Conservation (phyloP, 2,888 invertebrate species). For the Pegoplata infirma region DNA sequence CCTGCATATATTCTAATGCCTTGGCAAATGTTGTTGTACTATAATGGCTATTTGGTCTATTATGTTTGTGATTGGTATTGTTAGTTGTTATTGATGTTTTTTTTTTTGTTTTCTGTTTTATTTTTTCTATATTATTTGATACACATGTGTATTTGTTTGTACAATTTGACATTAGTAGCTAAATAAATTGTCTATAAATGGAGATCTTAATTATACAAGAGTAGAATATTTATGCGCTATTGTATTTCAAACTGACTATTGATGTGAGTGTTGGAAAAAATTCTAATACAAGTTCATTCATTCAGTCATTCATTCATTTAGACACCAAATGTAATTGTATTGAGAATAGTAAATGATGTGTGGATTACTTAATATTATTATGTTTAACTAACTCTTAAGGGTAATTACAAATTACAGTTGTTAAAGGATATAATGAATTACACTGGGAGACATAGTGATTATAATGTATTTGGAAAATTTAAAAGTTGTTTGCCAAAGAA, state of each 20-base stretch:
- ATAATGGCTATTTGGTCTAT: conserved; percentile 19
- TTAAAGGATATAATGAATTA: no score
- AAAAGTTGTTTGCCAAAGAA: no score
- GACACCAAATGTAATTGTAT: conserved; percentile 3
- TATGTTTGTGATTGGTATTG: conserved; percentile 2
- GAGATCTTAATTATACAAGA: conserved; percentile 42
- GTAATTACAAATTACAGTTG: no score
- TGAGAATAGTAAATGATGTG: conserved; percentile 2
- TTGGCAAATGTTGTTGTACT: conserved; percentile 17
- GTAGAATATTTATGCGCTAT: conserved; percentile 29
- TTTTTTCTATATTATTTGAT: no score
- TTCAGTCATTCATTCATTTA: background rate
- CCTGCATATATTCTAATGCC: background rate
- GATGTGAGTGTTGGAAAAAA: background rate
- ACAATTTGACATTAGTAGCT: conserved; percentile 22
- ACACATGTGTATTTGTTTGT: background rate
- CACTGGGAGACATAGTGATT: no score
- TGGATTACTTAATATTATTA: background rate
- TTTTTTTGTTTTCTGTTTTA: conserved; percentile 14
- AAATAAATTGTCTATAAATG: conserved; percentile 49
- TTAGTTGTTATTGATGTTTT: conserved; percentile 27
- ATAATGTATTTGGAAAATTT: no score
- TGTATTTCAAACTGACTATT: background rate
- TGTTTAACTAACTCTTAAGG: background rate
- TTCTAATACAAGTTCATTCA: background rate